Conservation (phyloP, 2,888 invertebrate species). For the Pollenia griseotomentosa region DNA sequence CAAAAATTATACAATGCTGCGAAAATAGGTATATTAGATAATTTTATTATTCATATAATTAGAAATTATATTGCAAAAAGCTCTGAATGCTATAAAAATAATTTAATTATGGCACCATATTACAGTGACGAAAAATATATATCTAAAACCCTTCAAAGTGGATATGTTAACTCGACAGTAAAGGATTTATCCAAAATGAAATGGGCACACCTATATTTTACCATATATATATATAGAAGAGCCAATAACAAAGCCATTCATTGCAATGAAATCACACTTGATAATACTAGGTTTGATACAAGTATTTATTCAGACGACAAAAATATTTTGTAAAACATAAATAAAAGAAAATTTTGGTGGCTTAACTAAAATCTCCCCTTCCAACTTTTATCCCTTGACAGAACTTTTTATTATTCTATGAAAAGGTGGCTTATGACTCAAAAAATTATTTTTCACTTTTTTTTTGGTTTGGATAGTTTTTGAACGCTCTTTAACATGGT, state of each 20-base stretch:
- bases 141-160: too few relatives aligned
- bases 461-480: too few relatives aligned
- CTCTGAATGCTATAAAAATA: background rate
- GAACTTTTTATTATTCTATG: background rate
- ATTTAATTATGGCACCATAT: conserved; percentile 1
- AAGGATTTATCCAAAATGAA: too few relatives aligned
- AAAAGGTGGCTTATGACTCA: too few relatives aligned
- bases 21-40: background rate
- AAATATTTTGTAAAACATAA: background rate
- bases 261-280: background rate
- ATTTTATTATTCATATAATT: background rate
- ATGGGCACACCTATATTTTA: too few relatives aligned
- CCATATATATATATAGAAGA: too few relatives aligned
- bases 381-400: background rate
- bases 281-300: background rate
- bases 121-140: too few relatives aligned
- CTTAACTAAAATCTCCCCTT: background rate
- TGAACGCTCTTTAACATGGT: too few relatives aligned
- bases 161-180: too few relatives aligned
- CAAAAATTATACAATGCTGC: too few relatives aligned
- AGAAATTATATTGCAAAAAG: conserved; percentile 11
- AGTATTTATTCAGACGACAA: background rate
- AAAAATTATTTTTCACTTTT: too few relatives aligned
- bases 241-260: background rate
- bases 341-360: conserved; percentile 18